phyloP scores from a whole-genome alignment of 1,140 invertebrate species.

The Diprion similis region DNA sequence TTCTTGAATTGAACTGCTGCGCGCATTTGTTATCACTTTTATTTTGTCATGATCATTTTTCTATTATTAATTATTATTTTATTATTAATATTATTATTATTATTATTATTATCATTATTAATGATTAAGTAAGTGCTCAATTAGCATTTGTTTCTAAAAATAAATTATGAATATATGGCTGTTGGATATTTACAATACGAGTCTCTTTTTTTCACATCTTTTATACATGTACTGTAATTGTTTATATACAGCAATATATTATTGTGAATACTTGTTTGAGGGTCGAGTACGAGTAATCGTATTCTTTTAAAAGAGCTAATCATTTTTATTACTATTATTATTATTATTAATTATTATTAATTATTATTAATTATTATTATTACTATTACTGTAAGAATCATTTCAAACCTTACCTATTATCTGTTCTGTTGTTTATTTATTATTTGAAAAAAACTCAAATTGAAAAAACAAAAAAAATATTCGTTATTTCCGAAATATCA shows the following conservation, averaged over 20 bases:
- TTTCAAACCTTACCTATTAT: neutral
- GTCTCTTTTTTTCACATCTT: neutral
- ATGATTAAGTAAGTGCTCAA: constrained; percentile 63
- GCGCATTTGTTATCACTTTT: neutral
- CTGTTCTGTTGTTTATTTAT: constrained; percentile 2
- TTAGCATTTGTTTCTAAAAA: constrained; percentile 65
- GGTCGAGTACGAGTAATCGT: no score
- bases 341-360: neutral
- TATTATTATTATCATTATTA: constrained; percentile 63
- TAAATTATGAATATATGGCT: constrained; percentile 65
- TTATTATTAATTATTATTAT: neutral
- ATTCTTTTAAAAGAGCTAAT: constrained; percentile 22
- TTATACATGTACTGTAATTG: no score
- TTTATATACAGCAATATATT: no score
- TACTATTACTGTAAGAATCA: neutral
- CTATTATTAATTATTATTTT: neutral
- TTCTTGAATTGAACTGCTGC: no score
- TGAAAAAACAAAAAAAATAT: neutral
- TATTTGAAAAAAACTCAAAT: neutral
- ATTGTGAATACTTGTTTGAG: no score
- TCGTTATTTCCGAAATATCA: neutral
- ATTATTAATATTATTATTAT: neutral
- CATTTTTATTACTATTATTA: constrained; percentile 12
- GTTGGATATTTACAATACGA: constrained; percentile 59
- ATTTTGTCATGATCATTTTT: neutral